Evolutionary conservation across 2,113 vertebrate species (phyloP).

Genomic region (Callaeas wilsoni): DNA sequence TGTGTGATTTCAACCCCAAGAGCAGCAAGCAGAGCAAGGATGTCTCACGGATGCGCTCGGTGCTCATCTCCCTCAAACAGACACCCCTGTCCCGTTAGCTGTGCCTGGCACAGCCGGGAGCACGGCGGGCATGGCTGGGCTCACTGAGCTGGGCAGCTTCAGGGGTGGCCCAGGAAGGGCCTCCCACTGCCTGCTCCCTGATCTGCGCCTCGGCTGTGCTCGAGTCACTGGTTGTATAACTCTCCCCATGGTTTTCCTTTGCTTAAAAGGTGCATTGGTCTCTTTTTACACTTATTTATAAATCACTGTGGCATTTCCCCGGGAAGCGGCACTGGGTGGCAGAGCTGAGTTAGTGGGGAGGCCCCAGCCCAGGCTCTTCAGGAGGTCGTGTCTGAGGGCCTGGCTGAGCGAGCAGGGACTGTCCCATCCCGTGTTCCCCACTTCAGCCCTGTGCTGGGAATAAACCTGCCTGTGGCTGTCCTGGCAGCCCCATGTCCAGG

Average conservation of each 20-base stretch:
- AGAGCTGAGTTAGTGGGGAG: not conserved
- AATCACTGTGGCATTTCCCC: slow-evolving; percentile 69
- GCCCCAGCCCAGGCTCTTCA: not conserved
- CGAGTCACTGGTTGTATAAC: slow-evolving; percentile 54
- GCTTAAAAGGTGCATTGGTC: slow-evolving; percentile 78
- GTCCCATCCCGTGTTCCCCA: not conserved
- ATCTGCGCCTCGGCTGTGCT: slow-evolving; percentile 19
- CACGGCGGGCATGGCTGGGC: not conserved
- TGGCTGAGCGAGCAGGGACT: not conserved
- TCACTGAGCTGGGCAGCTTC: not conserved
- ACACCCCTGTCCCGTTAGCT: slow-evolving; percentile 88
- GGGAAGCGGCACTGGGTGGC: slow-evolving; percentile 46
- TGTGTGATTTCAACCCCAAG: slow-evolving; percentile 99
- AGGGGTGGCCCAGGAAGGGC: not conserved
- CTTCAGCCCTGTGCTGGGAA: not conserved
- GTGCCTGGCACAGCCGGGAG: not conserved
- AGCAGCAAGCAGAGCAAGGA: slow-evolving; percentile 99
- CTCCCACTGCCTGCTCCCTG: slow-evolving; percentile 1
- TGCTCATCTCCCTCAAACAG: slow-evolving; percentile 98
- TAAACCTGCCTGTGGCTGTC: not conserved
- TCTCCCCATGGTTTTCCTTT: slow-evolving; percentile 72
- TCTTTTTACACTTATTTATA: slow-evolving; percentile 82
- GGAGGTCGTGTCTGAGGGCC: not conserved
- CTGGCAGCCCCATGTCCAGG: not conserved
- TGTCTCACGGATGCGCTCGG: slow-evolving; percentile 94